Base-by-base conservation (phyloP, 64 coral and sea anemone species). In the Montipora cactus region DNA sequence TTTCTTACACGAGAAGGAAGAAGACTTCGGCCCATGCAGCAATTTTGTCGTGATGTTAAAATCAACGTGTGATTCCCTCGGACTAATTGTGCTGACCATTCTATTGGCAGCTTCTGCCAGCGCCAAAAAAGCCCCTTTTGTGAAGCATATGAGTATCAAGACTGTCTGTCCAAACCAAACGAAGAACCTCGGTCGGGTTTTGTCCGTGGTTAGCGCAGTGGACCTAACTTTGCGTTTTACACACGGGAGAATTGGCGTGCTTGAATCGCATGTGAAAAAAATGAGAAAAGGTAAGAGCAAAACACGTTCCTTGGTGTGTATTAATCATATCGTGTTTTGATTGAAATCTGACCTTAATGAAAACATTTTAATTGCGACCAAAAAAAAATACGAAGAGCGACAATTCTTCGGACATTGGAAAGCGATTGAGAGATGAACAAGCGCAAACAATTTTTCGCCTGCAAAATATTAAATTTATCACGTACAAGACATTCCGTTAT, bases 221-320 rank as follows among this genome's bases (percentile, higher is more conserved):
- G 82, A 86, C 46, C 66, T 86, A 8, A 86, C 82, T 71, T 45
- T 86, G 19, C 82, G 82, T 46, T 86, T 49, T 21, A 86, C 82
- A 13, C 82, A 86, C n/a, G 47, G 64, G 9, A 71, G 45, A 86
- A 86, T 86, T 11, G 59, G 82, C 19, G 44, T 47, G 9, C 5
- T 86, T 1, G 64, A 86, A 9, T 8, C 37, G 3, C 6, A 19
- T 0, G 66, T 59, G 7, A 86, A 86, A 12, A 62, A 67, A 5
- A 45, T 86, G 47, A 70, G 14, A 64, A 71, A 19, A 5, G 20
- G 25, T 45, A 68, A 14, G 12, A n/a, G 25, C 25, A 28, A 28
- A 28, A 28, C 25, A 28, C 25, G 25, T 28, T 28, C 25, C 25
- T 28, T 28, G 25, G 25, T 28, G 25, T 28, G 25, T 28, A 28